Conservation (phyloP, 2,113 vertebrate species). For the Indicator indicator region DNA sequence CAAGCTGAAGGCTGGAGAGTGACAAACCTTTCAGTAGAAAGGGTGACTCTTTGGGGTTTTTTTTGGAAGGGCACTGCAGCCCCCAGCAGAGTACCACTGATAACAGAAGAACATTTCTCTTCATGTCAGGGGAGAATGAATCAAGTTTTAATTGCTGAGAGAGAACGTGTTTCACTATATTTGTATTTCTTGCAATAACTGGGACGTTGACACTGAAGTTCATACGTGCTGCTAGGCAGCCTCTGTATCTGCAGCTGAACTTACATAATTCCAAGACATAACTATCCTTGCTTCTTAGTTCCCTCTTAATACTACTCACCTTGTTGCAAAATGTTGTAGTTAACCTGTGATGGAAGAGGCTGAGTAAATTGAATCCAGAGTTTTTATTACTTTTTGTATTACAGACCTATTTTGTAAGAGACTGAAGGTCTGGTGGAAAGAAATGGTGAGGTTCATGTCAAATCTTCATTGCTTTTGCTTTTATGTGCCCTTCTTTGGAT, state of each 20-base stretch:
- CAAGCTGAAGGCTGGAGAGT: not conserved
- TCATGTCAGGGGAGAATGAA: not conserved
- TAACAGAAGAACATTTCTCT: not conserved
- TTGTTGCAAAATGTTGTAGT: conserved; percentile 20
- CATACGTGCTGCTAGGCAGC: not conserved
- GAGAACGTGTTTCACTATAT: not conserved
- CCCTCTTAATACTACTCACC: not conserved
- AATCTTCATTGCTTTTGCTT: conserved; percentile 40
- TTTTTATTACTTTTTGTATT: conserved; percentile 58
- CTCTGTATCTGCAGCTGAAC: conserved; percentile 4
- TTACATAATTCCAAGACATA: not conserved
- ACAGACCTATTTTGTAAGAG: conserved; percentile 51
- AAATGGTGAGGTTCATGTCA: conserved; percentile 17
- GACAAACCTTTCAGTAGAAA: conserved; percentile 6
- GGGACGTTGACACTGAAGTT: not conserved
- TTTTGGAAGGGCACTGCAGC: not conserved
- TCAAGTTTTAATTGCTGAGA: not conserved
- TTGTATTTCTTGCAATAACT: not conserved
- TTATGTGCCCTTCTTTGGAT: conserved; percentile 1
- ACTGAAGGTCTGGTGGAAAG: conserved; percentile 31
- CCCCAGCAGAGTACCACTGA: not conserved
- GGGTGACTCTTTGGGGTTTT: not conserved
- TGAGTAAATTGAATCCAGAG: conserved; percentile 53
- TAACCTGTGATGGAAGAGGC: conserved; percentile 35
- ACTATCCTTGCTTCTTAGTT: not conserved